Evolutionary conservation across 2,797 vertebrate genomes (phyloP), one percentile per base, ranked within the genome.

Genomic region (Sphenodon punctatus): DNA sequence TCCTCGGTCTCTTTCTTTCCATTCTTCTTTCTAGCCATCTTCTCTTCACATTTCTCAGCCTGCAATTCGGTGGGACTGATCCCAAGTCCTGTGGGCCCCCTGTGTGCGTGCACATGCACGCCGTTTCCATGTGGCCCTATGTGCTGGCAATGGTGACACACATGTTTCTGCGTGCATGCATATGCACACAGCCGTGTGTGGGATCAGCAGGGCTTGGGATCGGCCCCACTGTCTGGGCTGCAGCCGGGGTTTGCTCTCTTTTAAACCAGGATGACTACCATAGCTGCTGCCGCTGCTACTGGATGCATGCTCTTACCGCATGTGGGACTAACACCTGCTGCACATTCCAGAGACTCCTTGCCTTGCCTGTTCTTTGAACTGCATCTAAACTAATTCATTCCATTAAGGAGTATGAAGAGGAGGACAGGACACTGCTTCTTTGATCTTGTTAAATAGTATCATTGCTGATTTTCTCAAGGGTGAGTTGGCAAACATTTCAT

Each of bases 321-420:
- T 92, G 73, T 87, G 82, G 89, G 77, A 91, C 84, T 89, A 82
- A 75, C 89, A 92, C 88, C 86, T 93, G 89, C 84, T 93, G 70
- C 30, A 36, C 75, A 91, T 93, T 89, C 86, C 78, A 81, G n/a
- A n/a, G n/a, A n/a, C n/a, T 70, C 82, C 73, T 88, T 86, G 76
- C 32, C 67, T 87, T 71, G 43, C 79, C 90, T 93, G 75, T 77
- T 90, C 83, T 94, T 90, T 91, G 88, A 92, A 89, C 85, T 88
- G 61, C 75, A 66, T 90, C 78, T 90, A 82, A 78, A 87, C 61
- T 90, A 92, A 93, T 94, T 85, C 78, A 51, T 86, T 87, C 61
- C 34, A 89, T 86, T 88, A 90, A 92, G 88, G 85, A 86, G 76
- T 75, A 80, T 39, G 53, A 76, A 90, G 60, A 41, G 72, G 85